These are phyloP conservation scores for Euzetes globulus DNA, from an alignment of 2,888 invertebrate species.

Conservation along the genomic window DNA sequence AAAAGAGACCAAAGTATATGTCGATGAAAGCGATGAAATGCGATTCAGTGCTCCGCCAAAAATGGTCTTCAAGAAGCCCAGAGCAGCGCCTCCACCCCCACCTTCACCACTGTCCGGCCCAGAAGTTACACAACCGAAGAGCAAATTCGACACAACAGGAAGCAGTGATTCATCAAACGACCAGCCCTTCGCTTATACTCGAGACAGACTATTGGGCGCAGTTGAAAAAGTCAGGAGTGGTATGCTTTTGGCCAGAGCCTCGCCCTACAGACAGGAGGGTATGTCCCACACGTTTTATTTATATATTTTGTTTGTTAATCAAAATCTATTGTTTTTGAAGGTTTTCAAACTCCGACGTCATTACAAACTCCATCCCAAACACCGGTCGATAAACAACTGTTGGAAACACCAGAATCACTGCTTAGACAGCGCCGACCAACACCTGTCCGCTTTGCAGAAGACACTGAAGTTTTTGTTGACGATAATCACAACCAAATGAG, in stretches of 20 bases:
- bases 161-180: slow-evolving; percentile 30
- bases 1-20: not conserved
- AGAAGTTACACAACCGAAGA: not conserved
- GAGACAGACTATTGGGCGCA: slow-evolving; percentile 44
- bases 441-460: slow-evolving; percentile 19
- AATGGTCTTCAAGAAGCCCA: slow-evolving; percentile 19
- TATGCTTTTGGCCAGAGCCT: slow-evolving; percentile 28
- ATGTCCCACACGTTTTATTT: not conserved
- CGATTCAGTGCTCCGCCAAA: slow-evolving; percentile 22
- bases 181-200: slow-evolving; percentile 43
- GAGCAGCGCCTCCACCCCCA: slow-evolving; percentile 25
- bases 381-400: not conserved
- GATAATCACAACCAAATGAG: slow-evolving; percentile 27
- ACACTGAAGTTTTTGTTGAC: slow-evolving; percentile 20
- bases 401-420: not conserved
- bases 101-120: not conserved
- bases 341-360: slow-evolving; percentile 15
- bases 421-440: not conserved
- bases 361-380: slow-evolving; percentile 11
- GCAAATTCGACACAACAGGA: slow-evolving; percentile 17
- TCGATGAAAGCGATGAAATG: slow-evolving; percentile 5
- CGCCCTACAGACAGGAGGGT: slow-evolving; percentile 32
- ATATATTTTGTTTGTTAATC: not conserved
- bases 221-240: slow-evolving; percentile 44
- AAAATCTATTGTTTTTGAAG: not conserved